A percentile compares a stretch with the other conserved stretches of the same genome.
Evolutionary conservation across 2,888 invertebrate genomes (phyloP).

Genomic region (Phrixothrix hirtus): DNA sequence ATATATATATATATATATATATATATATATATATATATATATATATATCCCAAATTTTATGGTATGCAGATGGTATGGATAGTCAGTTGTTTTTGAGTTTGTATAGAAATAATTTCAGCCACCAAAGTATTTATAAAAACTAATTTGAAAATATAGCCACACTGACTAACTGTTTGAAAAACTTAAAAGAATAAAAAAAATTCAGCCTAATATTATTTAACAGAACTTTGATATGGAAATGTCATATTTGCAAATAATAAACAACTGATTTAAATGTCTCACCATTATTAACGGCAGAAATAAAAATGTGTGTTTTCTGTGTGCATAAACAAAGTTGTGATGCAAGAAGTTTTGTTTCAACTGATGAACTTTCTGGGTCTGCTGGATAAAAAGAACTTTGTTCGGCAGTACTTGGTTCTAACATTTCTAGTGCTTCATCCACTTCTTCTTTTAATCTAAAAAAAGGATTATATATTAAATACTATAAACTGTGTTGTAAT

Average conservation of each 20-base stretch:
- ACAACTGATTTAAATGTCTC: slow-evolving; percentile 10
- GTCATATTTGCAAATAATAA: background rate
- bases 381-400: slow-evolving; percentile 39
- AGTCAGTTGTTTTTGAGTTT: no score
- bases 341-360: slow-evolving; percentile 39
- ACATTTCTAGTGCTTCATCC: slow-evolving; percentile 30
- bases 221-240: no score
- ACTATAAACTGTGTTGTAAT: background rate
- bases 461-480: slow-evolving; percentile 1
- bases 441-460: slow-evolving; percentile 32
- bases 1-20: no score
- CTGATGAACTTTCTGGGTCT: slow-evolving; percentile 41
- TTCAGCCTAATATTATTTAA: background rate
- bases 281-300: slow-evolving; percentile 39
- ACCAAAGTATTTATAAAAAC: no score
- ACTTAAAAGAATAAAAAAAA: background rate
- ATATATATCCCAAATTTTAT: no score
- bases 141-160: no score
- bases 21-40: no score
- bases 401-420: slow-evolving; percentile 39
- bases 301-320: slow-evolving; percentile 43
- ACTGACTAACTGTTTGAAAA: no score
- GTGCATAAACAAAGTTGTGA: slow-evolving; percentile 48
- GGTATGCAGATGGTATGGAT: no score
- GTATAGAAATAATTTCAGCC: no score